These are phyloP conservation scores for Parasteatoda tepidariorum DNA, from an alignment of 1,140 invertebrate genomes.

Conservation along the genomic window DNA sequence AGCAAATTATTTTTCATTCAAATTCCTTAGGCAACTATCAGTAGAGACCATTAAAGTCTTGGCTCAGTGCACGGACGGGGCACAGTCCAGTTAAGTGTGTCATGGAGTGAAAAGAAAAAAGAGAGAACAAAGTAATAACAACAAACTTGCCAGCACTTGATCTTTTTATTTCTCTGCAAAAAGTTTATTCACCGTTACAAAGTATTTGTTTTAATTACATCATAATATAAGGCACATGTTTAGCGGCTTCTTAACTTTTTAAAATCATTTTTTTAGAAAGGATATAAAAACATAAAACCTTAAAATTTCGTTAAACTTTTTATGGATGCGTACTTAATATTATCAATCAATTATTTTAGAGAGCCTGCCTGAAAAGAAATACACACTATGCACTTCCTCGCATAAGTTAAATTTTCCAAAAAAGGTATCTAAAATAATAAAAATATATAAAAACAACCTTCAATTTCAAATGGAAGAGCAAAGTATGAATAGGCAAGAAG, in stretches of 20 bases:
- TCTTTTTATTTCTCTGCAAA: slow-evolving; percentile 55
- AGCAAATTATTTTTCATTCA: no score
- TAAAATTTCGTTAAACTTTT: not conserved
- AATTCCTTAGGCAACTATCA: no score
- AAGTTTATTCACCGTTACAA: slow-evolving; percentile 52
- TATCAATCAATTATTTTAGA: no score
- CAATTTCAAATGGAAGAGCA: slow-evolving; percentile 15
- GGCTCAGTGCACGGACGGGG: no score
- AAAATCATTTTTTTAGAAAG: slow-evolving; percentile 33
- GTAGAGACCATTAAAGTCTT: no score
- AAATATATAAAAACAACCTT: slow-evolving; percentile 32
- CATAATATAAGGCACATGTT: slow-evolving; percentile 57
- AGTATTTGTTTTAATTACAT: slow-evolving; percentile 41
- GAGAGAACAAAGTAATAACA: no score
- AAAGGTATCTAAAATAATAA: slow-evolving; percentile 18
- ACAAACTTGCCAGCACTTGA: slow-evolving; percentile 40
- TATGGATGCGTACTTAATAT: no score
- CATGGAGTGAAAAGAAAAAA: no score
- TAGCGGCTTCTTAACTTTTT: slow-evolving; percentile 56
- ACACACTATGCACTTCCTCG: not conserved
- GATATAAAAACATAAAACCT: slow-evolving; percentile 27
- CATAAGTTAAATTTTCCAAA: not conserved
- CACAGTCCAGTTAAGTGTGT: no score
- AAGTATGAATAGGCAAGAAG: slow-evolving; percentile 43
- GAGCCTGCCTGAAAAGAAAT: not conserved